Percentiles rank a stretch among this genome's conserved stretches.
Evolutionary conservation across 2,888 invertebrate species (phyloP).

Genomic region (Drosophila austrosaltans): DNA sequence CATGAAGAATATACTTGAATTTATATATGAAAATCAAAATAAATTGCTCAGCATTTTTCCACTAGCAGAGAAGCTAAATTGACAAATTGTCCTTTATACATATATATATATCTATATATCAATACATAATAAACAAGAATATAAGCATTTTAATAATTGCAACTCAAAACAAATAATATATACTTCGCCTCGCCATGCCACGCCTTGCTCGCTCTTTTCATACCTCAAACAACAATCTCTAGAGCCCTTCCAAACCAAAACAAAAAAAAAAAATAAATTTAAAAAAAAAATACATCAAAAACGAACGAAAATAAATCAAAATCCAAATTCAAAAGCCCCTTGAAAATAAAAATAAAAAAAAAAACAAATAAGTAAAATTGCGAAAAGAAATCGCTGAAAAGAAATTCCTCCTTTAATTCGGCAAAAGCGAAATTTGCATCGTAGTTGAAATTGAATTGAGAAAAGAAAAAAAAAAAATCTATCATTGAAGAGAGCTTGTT

Average conservation of each 20-base stretch:
- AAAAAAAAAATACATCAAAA: conserved; percentile 49
- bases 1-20: neutral
- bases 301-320: conserved; percentile 8
- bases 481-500: conserved; percentile 31
- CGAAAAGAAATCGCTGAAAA: conserved; percentile 39
- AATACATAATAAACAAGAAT: conserved; percentile 16
- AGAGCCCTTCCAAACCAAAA: conserved; percentile 25
- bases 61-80: conserved; percentile 44
- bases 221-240: conserved; percentile 41
- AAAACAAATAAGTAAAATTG: conserved; percentile 30
- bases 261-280: conserved; percentile 33
- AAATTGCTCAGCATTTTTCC: conserved; percentile 41
- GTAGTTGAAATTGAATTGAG: conserved; percentile 65
- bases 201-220: conserved; percentile 69
- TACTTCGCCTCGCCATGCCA: conserved; percentile 52
- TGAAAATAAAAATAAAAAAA: conserved; percentile 41
- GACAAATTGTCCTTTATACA: conserved; percentile 37
- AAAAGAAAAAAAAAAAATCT: conserved; percentile 15
- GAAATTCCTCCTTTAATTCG: conserved; percentile 51
- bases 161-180: conserved; percentile 32
- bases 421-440: conserved; percentile 67
- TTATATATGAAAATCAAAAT: conserved; percentile 11
- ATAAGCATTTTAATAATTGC: conserved; percentile 10
- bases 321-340: conserved; percentile 57
- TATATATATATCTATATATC: conserved; percentile 40